Base-by-base conservation (phyloP, 2,113 vertebrate species). In the Emydocephalus ijimae region DNA sequence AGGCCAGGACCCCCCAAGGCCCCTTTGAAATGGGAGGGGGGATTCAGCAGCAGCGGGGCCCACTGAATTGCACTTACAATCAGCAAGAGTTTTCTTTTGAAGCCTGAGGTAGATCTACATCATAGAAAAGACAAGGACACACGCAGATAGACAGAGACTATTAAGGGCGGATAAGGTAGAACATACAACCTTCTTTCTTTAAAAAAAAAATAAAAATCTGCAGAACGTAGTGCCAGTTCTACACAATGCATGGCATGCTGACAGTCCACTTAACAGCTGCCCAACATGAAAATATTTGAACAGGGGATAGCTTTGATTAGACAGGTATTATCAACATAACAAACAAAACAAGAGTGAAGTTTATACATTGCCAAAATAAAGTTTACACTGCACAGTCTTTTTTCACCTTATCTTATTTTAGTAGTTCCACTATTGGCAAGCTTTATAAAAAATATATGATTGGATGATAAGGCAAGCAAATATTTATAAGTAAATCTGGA, bases 51-150 rank as follows among this genome's bases (percentile, higher is more conserved):
- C n/a, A 64, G 48, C 23, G 21, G 15, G 6, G 24, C 7, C 48
- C 2, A 10, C 50, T 54, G 34, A 50, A 20, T 34, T 90, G 57
- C 56, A 90, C 81, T 87, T 93, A 90, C 93, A 97, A 94, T 97
- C 96, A 97, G 97, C 97, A 97, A 96, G 88, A 96, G 93, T 96
- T 96, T 95, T 95, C 97, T 97, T 96, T 96, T 96, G 97, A 97
- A 98, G 97, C 96, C 97, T 98, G 99, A 99, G 98, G 99, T 99
- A 99, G 98, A 98, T 98, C 98, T 95, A 97, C 92, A 90, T 96
- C 96, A 97, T 95, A 96, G 95, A 97, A 95, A 96, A 95, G 96
- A 96, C 93, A 0, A 55, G 93, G 92, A 94, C 89, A 88, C 92
- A 96, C 92, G 96, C 12, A 87, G 2, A 92, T 20, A 92, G 20